Base-by-base conservation (phyloP, 1,140 invertebrate genomes). In the Trichoplusia ni region DNA sequence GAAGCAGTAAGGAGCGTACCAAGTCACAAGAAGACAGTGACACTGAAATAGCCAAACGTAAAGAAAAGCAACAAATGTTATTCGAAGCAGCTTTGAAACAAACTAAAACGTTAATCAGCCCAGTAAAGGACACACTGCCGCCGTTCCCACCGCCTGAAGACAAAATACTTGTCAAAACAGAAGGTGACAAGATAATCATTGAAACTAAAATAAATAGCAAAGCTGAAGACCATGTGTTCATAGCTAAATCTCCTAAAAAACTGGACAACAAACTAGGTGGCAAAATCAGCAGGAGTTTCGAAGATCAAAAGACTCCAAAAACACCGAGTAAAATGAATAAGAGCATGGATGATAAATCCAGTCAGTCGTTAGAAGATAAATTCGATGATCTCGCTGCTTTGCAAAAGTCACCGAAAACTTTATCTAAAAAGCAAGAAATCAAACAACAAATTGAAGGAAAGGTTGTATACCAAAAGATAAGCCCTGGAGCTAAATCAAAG, bases 21-120 rank as follows among this genome's bases (percentile, higher is more conserved):
- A 94, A 94, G 71, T 94, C 93, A 4, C 93, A 93, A 73, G 94
- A 94, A 81, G 94, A 94, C 65, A 93, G 92, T 67, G 93, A 94
- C 71, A 92, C 93, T 2, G 93, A 94, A 75, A 93, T 94, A 65
- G 93, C 92, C 8, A 94, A 94, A 77, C 91, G 94, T 53, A 93
- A 93, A 77, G 93, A 94, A 75, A 92, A 94, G 58, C 94, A 94
- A 73, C 94, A 94, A 77, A 93, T 94, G 89, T 88, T 94, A 0
- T 94, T 94, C 72, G 94, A 94, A 85, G 94, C 93, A 13, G 94
- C 94, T 4, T 92, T 94, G 68, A 94, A 94, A 76, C 93, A 94
- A 83, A 94, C 93, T 0, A 94, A 94, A 75, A 94, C 93, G 1
- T 83, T 94, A 65, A 92, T 94, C 19, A 94, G 93, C 83, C 94